Conservation (phyloP, 2,888 invertebrate genomes). For the Agrochola macilenta region DNA sequence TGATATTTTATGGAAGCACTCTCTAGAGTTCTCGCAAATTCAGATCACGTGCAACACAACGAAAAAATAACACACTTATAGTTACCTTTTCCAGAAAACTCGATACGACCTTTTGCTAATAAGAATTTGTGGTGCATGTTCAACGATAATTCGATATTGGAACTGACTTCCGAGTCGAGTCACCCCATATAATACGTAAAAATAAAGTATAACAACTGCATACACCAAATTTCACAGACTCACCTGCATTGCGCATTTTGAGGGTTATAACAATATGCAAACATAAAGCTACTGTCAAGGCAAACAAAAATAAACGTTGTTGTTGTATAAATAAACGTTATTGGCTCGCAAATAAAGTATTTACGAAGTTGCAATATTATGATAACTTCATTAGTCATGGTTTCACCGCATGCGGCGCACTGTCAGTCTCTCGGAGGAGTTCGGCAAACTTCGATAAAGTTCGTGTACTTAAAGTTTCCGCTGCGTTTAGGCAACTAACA, state of each 20-base stretch:
- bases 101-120: slow-evolving; percentile 24
- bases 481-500: slow-evolving; percentile 55
- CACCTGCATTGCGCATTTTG: slow-evolving; percentile 75
- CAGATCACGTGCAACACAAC: background rate
- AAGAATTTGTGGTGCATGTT: slow-evolving; percentile 42
- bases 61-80: background rate
- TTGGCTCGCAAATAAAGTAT: slow-evolving; percentile 23
- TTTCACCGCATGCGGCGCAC: slow-evolving; percentile 64
- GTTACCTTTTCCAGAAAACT: background rate
- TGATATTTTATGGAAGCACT: background rate
- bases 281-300: background rate
- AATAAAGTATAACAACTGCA: slow-evolving; percentile 64
- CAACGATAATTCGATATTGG: slow-evolving; percentile 40
- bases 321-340: background rate
- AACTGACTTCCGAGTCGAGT: slow-evolving; percentile 25
- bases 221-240: slow-evolving; percentile 57
- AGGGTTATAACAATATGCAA: slow-evolving; percentile 58
- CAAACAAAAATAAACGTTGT: slow-evolving; percentile 48
- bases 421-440: slow-evolving; percentile 65
- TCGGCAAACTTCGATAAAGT: slow-evolving; percentile 67
- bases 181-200: slow-evolving; percentile 57
- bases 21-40: background rate
- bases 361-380: slow-evolving; percentile 64
- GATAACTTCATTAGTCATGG: slow-evolving; percentile 65
- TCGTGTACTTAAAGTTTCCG: slow-evolving; percentile 57